Percentiles rank a stretch among this genome's conserved stretches.
These are phyloP conservation scores for Ctenochaetus hawaiiensis DNA, from an alignment of 2,797 vertebrate genomes.

Conservation along the genomic window DNA sequence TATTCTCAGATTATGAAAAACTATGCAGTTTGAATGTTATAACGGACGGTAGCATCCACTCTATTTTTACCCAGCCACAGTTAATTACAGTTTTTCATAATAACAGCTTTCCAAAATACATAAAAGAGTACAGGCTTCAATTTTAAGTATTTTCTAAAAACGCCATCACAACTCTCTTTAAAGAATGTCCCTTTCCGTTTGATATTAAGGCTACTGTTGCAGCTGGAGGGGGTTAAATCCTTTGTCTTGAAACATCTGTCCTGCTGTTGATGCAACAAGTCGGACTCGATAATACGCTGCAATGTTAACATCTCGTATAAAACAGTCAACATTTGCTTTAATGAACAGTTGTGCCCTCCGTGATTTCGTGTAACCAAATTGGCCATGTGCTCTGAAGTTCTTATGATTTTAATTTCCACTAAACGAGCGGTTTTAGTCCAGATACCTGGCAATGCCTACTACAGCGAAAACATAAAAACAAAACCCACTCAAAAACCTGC, in stretches of 20 bases:
- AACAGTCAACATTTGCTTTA: background rate
- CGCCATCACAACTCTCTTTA: slow-evolving; percentile 10
- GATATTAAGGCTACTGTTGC: slow-evolving; percentile 44
- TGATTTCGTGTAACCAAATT: background rate
- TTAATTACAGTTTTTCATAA: slow-evolving; percentile 78
- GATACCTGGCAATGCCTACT: slow-evolving; percentile 20
- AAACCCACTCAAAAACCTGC: background rate
- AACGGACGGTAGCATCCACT: slow-evolving; percentile 42
- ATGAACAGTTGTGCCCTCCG: rapidly evolving
- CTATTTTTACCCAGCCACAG: slow-evolving; percentile 56
- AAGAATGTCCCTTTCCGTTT: slow-evolving; percentile 21
- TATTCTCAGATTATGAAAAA: background rate
- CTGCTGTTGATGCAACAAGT: slow-evolving; percentile 68
- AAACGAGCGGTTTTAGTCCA: slow-evolving; percentile 16
- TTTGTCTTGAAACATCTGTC: slow-evolving; percentile 85
- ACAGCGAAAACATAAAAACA: slow-evolving; percentile 26
- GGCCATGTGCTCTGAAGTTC: background rate
- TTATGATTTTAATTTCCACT: slow-evolving; percentile 41
- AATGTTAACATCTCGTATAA: background rate
- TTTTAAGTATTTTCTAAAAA: slow-evolving; percentile 42
- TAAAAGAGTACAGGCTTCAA: slow-evolving; percentile 44
- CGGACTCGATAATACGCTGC: slow-evolving; percentile 12
- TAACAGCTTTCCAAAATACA: slow-evolving; percentile 64
- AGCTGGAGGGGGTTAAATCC: slow-evolving; percentile 74
- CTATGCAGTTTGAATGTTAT: background rate